Conservation (phyloP, 2,797 vertebrate genomes). For the Brachymystax lenok region DNA sequence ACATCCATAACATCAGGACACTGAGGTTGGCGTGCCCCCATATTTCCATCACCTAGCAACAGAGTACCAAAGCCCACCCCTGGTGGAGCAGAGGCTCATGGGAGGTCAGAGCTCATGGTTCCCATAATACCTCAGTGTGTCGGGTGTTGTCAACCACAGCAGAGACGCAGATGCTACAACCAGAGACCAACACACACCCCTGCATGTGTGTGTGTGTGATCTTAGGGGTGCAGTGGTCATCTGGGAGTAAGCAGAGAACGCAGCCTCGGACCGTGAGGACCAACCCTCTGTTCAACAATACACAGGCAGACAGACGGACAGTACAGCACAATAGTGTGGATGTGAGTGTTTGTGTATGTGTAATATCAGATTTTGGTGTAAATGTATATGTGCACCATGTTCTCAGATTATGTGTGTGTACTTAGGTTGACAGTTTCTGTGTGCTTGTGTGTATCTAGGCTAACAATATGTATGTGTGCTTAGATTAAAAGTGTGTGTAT, state of each 20-base stretch:
- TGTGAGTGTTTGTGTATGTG: neutral
- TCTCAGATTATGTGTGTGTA: neutral
- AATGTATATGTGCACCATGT: constrained; percentile 4
- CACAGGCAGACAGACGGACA: constrained; percentile 25
- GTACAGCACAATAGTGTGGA: neutral
- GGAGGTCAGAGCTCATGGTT: constrained; percentile 69
- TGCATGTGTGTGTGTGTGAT: constrained; percentile 69
- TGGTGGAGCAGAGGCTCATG: constrained; percentile 84
- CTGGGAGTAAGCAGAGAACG: constrained; percentile 95
- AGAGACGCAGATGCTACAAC: constrained; percentile 98
- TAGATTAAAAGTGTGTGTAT: neutral
- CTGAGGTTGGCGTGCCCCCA: constrained; percentile 63
- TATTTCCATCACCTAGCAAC: constrained; percentile 52
- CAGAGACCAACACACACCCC: constrained; percentile 88
- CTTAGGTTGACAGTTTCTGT: neutral
- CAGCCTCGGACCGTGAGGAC: constrained; percentile 86
- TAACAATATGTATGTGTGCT: neutral
- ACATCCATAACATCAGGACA: constrained; percentile 42
- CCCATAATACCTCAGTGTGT: constrained; percentile 94
- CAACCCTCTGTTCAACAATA: constrained; percentile 74
- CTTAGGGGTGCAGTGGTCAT: constrained; percentile 83
- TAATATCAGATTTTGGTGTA: neutral
- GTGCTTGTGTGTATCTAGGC: neutral
- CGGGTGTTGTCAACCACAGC: constrained; percentile 99
- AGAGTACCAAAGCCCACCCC: constrained; percentile 78